Base-by-base conservation (phyloP, 2,888 invertebrate genomes). In the Atrina japonica region DNA sequence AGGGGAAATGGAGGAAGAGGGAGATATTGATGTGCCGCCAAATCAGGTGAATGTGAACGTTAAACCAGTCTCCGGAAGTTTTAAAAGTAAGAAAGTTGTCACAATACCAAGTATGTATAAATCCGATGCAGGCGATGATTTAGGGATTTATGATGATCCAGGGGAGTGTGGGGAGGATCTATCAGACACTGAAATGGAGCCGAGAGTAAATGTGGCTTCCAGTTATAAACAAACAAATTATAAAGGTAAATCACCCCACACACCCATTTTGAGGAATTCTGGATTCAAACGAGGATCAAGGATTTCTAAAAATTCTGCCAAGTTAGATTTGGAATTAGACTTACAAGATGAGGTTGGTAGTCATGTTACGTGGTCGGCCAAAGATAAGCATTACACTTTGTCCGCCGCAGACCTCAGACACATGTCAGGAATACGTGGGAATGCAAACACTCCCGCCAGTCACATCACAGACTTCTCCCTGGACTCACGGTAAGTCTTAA, bases 111-210 rank as follows among this genome's bases (percentile, higher is more conserved):
- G 23, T 3, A 23, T 35, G 30, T 14, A 9, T 11, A 63, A 50
- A 40, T 29, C 27, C 7, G 35, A 40, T 14, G 75, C 66, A 11
- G 75, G 67, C 1, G 61, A 67, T 35, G 73, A 76, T 35, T 52
- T 76, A 21, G 76, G 68, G 16, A 76, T 76, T 40, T 76, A 76
- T 55, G 73, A 76, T 21, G 76, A 76, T 30, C 35, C 56, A 21
- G 70, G 59, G 14, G 76, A 73, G 18, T 43, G 70, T 23, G 66
- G 61, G 29, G 68, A 65, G 14, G 73, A 64, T 29, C 40, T 68
- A n/a, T 66, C 59, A n/a, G 71, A 66, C 40, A 63, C 58, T 5
- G 71, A 71, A 16, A 16, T 53, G 9, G 53, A 56, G 41, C 16
- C 41, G 25, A 55, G 29, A 30, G 27, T 35, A n/a, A 18, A 47